A percentile compares a stretch with the other conserved stretches of the same genome.
Conservation (phyloP, 2,113 vertebrate genomes). For the Hipposideros armiger region DNA sequence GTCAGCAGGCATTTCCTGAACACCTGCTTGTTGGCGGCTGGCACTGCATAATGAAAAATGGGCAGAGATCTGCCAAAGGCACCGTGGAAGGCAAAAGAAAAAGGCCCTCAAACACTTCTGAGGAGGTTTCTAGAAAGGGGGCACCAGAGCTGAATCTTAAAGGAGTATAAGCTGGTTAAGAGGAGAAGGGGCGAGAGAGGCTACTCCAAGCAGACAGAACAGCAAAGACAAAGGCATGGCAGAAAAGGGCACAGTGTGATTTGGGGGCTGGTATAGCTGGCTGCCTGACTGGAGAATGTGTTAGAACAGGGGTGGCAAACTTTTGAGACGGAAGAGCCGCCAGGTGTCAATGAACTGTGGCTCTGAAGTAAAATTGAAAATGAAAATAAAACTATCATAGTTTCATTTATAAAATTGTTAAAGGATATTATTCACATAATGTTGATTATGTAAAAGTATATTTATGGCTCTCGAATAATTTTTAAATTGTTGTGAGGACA, state of each 20-base stretch:
- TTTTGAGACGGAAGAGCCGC: no score
- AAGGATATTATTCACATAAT: no score
- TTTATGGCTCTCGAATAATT: no score
- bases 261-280: background rate
- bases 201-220: background rate
- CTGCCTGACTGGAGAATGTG: background rate
- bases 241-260: background rate
- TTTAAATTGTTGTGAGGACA: no score
- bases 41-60: background rate
- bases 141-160: background rate
- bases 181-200: background rate
- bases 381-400: no score
- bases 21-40: background rate
- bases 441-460: no score
- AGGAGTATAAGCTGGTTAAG: background rate
- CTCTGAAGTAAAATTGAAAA: no score
- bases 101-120: background rate
- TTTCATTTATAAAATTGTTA: no score
- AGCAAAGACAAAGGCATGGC: background rate
- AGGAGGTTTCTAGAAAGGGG: conserved; percentile 4
- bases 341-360: no score
- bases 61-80: background rate
- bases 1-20: background rate
- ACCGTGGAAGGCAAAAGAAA: background rate
- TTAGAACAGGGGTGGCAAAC: background rate